Evolutionary conservation across 2,888 invertebrate genomes (phyloP).

Genomic region (Archips xylosteana): DNA sequence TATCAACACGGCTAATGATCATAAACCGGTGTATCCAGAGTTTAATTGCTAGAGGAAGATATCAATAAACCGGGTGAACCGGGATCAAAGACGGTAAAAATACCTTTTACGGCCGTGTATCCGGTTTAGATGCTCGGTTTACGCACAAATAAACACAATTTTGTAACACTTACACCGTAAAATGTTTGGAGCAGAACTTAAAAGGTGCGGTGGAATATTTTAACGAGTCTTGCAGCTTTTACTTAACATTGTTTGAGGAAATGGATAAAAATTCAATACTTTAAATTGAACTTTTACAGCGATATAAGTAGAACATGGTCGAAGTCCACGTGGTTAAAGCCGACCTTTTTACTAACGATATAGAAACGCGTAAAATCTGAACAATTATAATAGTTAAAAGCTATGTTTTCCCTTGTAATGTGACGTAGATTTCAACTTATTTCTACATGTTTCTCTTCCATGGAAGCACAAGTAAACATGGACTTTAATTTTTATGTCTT

Average conservation of each 20-base stretch:
- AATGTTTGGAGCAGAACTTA: conserved; percentile 10
- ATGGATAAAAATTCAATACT: background rate
- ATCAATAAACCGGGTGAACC: conserved; percentile 52
- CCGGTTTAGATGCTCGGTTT: conserved; percentile 47
- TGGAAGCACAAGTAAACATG: no score
- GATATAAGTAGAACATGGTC: no score
- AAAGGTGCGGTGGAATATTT: conserved; percentile 18
- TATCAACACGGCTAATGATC: conserved; percentile 22
- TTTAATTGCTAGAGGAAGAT: conserved; percentile 51
- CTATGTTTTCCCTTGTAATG: no score
- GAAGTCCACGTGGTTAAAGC: no score
- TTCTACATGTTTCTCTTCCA: no score
- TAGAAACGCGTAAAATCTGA: no score
- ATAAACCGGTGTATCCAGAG: conserved; percentile 27
- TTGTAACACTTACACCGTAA: conserved; percentile 30
- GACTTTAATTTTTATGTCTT: no score
- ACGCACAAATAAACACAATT: conserved; percentile 37
- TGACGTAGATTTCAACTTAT: no score
- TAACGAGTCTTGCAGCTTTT: conserved; percentile 29
- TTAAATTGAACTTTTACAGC: background rate
- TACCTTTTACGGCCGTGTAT: conserved; percentile 67
- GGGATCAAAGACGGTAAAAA: conserved; percentile 58
- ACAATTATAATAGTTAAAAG: no score
- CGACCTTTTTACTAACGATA: no score
- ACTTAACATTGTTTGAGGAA: conserved; percentile 11